Base-by-base conservation (phyloP, 2,113 vertebrate species). In the Urocolius indicus region DNA sequence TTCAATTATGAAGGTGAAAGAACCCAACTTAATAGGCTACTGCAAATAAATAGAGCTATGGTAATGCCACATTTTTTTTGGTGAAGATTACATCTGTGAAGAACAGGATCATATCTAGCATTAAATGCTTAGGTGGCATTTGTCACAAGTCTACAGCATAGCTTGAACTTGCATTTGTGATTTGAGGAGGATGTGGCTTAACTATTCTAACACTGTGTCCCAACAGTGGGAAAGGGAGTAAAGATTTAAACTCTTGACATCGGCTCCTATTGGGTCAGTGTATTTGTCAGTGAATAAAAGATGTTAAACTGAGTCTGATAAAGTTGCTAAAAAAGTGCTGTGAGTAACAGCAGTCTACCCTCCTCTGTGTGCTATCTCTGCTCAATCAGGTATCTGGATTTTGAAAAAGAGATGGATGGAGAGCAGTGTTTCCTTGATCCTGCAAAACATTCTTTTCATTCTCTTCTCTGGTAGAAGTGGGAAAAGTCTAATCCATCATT, bases 401-500 rank as follows among this genome's bases (percentile, higher is more conserved):
- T 93, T 15, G 27, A 73, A 46, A 46, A 30, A 85, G 85, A 88
- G 59, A 13, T 54, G 69, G 89, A 89, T 93, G 49, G 69, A 82
- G 11, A 91, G 16, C 52, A 43, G 67, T 11, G 36, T 54, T 95
- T 87, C 73, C 87, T 91, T 93, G 67, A 76, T 89, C 71, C 62
- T 76, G 20, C 46, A 76, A 87, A 94, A 66, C 46, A 27, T 24
- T 69, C 75, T 57, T 68, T 90, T 87, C 77, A 23, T 87, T 89
- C 30, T 78, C 21, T 84, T 84, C 58, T 72, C 19, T 54, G 59
- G 26, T 49, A 38, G 68, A 89, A 72, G 38, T 32, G n/a, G 22
- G 74, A 52, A 93, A 93, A 79, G 57, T 82, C 62, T 77, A 79
- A 71, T 82, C 79, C 18, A 13, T 94, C 91, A 93, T 96, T 84